These are phyloP conservation scores for Xiphorhynchus erythropygius DNA, from an alignment of 2,797 vertebrate species.

Conservation along the genomic window DNA sequence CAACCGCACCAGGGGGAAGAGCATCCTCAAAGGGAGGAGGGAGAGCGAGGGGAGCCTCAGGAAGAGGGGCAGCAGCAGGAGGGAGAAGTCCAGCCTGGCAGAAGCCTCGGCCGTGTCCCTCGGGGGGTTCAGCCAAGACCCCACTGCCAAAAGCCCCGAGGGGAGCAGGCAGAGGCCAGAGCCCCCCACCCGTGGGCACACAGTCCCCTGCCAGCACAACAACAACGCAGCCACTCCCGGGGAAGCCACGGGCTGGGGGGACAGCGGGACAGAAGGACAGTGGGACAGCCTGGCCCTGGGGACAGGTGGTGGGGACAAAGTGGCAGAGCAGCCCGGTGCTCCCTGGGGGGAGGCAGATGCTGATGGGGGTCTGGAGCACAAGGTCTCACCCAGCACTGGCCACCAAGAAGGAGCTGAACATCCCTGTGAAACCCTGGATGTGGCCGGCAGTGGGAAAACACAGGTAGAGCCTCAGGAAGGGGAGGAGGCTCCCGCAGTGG, in stretches of 20 bases:
- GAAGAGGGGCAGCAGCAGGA: conserved; percentile 29
- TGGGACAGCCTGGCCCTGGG: neutral
- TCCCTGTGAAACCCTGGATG: conserved; percentile 47
- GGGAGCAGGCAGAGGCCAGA: neutral
- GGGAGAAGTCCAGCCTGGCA: conserved; percentile 1
- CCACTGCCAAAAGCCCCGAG: neutral
- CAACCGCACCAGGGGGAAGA: conserved; percentile 57
- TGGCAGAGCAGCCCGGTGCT: neutral
- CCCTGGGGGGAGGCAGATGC: accelerated
- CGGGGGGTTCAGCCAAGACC: accelerated
- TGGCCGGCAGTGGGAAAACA: conserved; percentile 40
- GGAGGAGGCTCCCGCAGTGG: neutral
- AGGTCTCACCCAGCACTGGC: neutral
- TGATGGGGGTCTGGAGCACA: accelerated
- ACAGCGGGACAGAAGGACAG: neutral
- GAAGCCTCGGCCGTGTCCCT: neutral
- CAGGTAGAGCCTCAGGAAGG: conserved; percentile 55
- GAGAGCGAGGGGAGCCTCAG: conserved; percentile 46
- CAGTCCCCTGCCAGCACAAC: conserved; percentile 38
- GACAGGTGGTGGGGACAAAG: accelerated
- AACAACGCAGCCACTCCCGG: conserved; percentile 17
- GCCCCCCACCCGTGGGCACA: neutral
- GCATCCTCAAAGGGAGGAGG: conserved; percentile 58
- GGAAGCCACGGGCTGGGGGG: neutral
- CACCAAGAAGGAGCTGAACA: conserved; percentile 57